Base-by-base conservation (phyloP, 2,797 vertebrate genomes). In the Menidia menidia region DNA sequence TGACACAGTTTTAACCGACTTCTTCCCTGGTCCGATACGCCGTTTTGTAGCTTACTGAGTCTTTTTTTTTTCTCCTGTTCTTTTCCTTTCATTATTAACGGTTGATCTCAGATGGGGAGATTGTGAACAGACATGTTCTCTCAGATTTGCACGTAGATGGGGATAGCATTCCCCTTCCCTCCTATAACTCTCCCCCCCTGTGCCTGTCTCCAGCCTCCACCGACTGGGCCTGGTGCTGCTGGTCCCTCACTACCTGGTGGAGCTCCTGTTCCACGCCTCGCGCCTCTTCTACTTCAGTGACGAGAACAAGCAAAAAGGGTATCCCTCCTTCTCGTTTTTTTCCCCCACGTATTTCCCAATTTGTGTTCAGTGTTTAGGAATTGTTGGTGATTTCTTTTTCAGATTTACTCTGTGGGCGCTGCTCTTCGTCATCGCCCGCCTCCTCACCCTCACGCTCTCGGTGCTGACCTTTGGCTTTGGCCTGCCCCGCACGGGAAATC, bases 281-380 rank as follows among this genome's bases (percentile, higher is more conserved):
- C 93, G 94, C 42, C 94, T 96, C 78, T 95, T 95, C 87, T 95
- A 96, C 93, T 96, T 96, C 91, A 96, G 94, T 54, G 95, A 96
- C 1, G 95, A 96, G 84, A 96, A 96, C 92, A 95, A 96, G 81
- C 95, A 95, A 78, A 96, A 96, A 83, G 95, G 95, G 95, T 96
- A 93, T 32, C 4, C 7, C 43, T 52, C 52, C 9, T 47, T 58
- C 4, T 48, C 4, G 4, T 25, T 57, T 13, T 32, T 18, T 41
- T 42, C 19, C 14, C n/a, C 10, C 4, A n/a, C 1, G 13, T 1
- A 1, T 16, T 33, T n/a, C 35, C 12, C 10, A 7, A 11, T 51
- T 14, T 25, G 32, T 19, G 12, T 35, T 69, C 19, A 5, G 2
- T 9, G 19, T 64, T 30, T 8, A 3, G 33, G 8, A 0, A 1